phyloP scores from a whole-genome alignment of 1,140 invertebrate species.

The Ips nitidus region DNA sequence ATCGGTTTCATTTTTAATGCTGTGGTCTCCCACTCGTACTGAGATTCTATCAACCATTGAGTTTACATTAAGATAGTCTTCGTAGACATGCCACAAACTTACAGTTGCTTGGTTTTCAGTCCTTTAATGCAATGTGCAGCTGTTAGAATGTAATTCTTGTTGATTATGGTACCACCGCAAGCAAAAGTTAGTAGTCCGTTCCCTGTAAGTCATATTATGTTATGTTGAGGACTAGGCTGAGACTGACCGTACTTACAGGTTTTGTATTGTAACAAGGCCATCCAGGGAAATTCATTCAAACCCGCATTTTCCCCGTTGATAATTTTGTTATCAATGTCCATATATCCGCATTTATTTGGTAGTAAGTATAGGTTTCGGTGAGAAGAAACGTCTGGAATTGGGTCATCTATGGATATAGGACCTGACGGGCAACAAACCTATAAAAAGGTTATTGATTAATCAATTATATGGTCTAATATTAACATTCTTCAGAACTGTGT shows the following conservation, averaged over 20 bases:
- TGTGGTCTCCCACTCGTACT: conserved; percentile 63
- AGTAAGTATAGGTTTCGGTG: conserved; percentile 61
- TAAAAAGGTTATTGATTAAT: neutral
- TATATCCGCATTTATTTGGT: conserved; percentile 50
- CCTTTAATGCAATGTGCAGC: conserved; percentile 68
- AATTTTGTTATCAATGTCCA: conserved; percentile 53
- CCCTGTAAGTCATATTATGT: conserved; percentile 43
- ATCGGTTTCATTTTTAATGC: conserved; percentile 59
- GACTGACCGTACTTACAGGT: conserved; percentile 47
- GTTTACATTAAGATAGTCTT: neutral
- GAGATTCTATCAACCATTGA: conserved; percentile 14
- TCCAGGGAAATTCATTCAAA: conserved; percentile 67
- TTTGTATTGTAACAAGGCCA: conserved; percentile 62
- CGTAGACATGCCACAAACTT: conserved; percentile 6
- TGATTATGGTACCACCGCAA: conserved; percentile 69
- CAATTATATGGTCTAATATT: neutral
- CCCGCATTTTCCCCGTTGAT: conserved; percentile 59
- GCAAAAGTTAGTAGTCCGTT: conserved; percentile 54
- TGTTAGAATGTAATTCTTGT: conserved; percentile 65
- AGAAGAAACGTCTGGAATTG: conserved; percentile 53
- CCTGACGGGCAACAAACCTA: conserved; percentile 52
- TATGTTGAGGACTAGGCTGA: neutral
- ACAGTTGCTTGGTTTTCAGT: conserved; percentile 50
- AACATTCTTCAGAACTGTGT: too few species aligned
- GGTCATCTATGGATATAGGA: conserved; percentile 35